Conservation (phyloP, 2,888 invertebrate genomes). For the Troglohyphantes excavatus region DNA sequence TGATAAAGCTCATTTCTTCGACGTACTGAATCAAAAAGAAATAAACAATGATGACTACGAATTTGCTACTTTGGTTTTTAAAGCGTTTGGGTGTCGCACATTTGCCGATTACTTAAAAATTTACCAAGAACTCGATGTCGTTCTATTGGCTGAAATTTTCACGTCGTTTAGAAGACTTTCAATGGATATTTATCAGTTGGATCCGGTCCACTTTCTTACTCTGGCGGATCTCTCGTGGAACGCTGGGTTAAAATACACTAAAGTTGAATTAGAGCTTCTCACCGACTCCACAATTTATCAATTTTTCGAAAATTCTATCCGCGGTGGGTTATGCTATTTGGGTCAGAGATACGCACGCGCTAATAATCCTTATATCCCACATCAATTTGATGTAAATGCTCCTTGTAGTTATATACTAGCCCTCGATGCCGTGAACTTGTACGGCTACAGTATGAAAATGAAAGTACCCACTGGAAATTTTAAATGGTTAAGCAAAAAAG, state of each 20-base stretch:
- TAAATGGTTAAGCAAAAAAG: too few relatives aligned
- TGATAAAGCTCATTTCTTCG: too few relatives aligned
- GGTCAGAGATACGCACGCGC: conserved; percentile 4
- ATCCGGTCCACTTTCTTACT: neutral
- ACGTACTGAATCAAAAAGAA: too few relatives aligned
- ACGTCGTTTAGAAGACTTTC: neutral
- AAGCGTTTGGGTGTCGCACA: neutral
- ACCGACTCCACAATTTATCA: neutral
- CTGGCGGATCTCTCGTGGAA: conserved; percentile 13
- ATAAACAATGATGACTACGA: conserved; percentile 20
- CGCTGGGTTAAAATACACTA: conserved; percentile 7
- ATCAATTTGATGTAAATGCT: neutral
- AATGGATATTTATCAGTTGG: neutral
- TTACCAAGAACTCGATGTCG: neutral
- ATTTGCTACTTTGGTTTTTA: neutral
- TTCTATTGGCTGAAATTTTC: neutral
- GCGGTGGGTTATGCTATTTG: conserved; percentile 17
- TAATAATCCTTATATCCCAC: conserved; percentile 4
- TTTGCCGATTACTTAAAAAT: conserved; percentile 28
- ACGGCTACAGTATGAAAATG: too few relatives aligned
- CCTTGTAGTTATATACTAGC: neutral
- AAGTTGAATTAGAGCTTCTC: conserved; percentile 21
- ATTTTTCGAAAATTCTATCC: conserved; percentile 3
- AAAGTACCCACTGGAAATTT: too few relatives aligned
- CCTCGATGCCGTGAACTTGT: conserved; percentile 12